phyloP scores from a whole-genome alignment of 2,797 vertebrate genomes.

The Tokudaia tokunoshimensis region DNA sequence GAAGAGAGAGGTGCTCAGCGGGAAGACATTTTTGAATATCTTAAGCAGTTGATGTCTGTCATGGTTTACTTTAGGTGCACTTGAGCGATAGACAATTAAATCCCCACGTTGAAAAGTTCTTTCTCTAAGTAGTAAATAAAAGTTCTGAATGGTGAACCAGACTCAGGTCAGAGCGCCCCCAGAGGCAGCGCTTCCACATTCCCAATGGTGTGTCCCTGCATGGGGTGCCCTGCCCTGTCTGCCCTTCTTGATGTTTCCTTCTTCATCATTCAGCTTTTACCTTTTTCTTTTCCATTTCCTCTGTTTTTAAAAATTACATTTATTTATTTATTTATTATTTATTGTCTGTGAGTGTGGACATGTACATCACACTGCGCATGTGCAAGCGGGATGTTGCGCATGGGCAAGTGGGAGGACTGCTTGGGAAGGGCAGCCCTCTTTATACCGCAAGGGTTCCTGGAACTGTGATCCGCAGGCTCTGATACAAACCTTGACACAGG shows the following conservation, averaged over 20 bases:
- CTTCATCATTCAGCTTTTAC: neutral
- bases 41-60: neutral
- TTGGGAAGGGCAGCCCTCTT: neutral
- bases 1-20: neutral
- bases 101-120: neutral
- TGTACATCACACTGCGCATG: neutral
- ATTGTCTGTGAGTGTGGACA: neutral
- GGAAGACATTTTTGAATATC: neutral
- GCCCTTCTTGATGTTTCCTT: neutral
- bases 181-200: neutral
- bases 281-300: neutral
- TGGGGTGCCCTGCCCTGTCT: too few species aligned
- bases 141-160: neutral
- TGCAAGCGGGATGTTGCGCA: neutral
- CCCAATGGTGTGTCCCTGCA: fast-evolving
- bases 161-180: fast-evolving
- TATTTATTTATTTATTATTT: neutral
- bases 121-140: neutral
- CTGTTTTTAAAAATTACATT: neutral
- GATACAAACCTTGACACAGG: neutral
- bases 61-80: neutral
- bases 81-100: neutral
- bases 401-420: neutral
- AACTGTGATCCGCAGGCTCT: too few species aligned
- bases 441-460: neutral